Percentiles rank a stretch among this genome's conserved stretches.
Evolutionary conservation across 2,113 vertebrate genomes (phyloP).

Genomic region (Melierax canorus): DNA sequence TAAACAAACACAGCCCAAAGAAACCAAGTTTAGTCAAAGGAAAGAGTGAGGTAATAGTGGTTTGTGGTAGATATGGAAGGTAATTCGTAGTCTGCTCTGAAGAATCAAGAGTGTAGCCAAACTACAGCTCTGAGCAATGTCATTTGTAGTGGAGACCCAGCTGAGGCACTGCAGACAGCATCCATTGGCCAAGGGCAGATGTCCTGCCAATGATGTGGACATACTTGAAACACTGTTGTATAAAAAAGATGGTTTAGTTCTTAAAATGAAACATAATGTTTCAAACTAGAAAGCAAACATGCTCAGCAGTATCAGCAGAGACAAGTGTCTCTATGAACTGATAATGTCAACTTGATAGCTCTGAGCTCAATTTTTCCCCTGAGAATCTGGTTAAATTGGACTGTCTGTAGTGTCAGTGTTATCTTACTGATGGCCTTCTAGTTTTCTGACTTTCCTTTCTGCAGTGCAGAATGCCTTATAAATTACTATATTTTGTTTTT

Average conservation of each 20-base stretch:
- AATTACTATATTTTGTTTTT: neutral
- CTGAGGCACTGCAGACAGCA: neutral
- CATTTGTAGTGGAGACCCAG: neutral
- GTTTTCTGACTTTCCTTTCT: neutral
- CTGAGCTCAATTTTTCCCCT: neutral
- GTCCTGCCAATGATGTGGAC: fast-evolving
- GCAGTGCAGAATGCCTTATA: neutral
- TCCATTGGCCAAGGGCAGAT: neutral
- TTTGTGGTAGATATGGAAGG: neutral
- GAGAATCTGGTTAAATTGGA: neutral
- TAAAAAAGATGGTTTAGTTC: neutral
- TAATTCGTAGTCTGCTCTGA: neutral
- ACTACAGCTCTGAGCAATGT: neutral
- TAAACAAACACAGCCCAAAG: neutral
- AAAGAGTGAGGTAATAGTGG: neutral
- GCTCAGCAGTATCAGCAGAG: neutral
- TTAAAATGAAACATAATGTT: neutral
- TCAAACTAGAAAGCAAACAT: neutral
- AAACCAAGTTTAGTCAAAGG: neutral
- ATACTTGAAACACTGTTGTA: too few species aligned
- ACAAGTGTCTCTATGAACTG: neutral
- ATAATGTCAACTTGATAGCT: neutral
- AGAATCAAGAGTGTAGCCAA: neutral
- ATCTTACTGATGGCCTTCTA: neutral
- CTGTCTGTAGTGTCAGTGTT: neutral